Conservation (phyloP, 2,113 vertebrate species). For the Phodopus roborovskii region DNA sequence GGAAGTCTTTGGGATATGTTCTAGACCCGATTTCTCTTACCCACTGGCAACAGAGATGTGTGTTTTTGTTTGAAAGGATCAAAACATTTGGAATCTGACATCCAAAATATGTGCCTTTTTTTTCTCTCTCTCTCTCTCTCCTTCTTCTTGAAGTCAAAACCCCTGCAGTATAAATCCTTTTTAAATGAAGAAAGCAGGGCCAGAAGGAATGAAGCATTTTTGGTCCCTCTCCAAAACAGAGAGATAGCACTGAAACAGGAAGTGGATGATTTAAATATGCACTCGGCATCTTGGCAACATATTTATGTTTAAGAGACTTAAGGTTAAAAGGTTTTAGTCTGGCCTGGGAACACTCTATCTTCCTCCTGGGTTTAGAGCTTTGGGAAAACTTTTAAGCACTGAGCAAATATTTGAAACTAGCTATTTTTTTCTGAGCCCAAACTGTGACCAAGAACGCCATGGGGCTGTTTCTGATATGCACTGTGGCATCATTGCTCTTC, state of each 20-base stretch:
- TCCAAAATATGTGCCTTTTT: constrained; percentile 69
- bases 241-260: constrained; percentile 84
- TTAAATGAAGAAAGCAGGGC: constrained; percentile 85
- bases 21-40: not conserved
- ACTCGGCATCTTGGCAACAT: constrained; percentile 77
- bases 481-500: not conserved
- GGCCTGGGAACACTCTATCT: constrained; percentile 82
- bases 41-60: constrained; percentile 29
- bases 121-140: no score
- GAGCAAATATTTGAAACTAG: constrained; percentile 83
- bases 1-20: constrained; percentile 43
- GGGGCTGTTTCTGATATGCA: not conserved
- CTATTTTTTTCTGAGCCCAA: constrained; percentile 69
- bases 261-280: constrained; percentile 83
- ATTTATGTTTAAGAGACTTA: constrained; percentile 78
- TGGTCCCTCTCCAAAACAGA: constrained; percentile 82
- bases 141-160: constrained; percentile 74
- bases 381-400: constrained; percentile 80
- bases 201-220: constrained; percentile 80
- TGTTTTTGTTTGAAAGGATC: constrained; percentile 79
- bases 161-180: constrained; percentile 85
- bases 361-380: constrained; percentile 77
- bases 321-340: constrained; percentile 84
- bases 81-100: constrained; percentile 80
- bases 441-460: constrained; percentile 44